Conservation (phyloP, 2,113 vertebrate species). For the Chaenocephalus aceratus region DNA sequence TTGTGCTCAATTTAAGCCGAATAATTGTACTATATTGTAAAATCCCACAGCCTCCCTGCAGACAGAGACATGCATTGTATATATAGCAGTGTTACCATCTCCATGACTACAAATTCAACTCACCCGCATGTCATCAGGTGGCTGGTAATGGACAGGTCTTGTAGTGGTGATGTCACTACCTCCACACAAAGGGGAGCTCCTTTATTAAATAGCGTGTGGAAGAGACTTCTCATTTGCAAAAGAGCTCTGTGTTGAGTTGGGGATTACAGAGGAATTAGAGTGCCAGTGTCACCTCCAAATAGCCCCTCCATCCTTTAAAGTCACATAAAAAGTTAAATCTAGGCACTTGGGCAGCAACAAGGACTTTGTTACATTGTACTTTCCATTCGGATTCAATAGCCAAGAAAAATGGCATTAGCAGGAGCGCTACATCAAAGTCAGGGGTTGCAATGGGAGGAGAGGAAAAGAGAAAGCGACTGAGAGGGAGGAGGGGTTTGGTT, state of each 20-base stretch:
- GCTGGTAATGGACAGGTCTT: slow-evolving; percentile 73
- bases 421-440: slow-evolving; percentile 87
- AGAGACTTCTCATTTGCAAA: slow-evolving; percentile 65
- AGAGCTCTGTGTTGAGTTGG: slow-evolving; percentile 75
- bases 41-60: not conserved
- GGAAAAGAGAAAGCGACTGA: slow-evolving; percentile 41
- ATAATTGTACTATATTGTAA: not conserved
- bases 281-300: slow-evolving; percentile 81
- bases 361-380: slow-evolving; percentile 86
- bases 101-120: slow-evolving; percentile 75
- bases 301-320: slow-evolving; percentile 79
- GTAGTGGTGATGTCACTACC: slow-evolving; percentile 74
- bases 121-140: slow-evolving; percentile 73
- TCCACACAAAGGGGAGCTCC: slow-evolving; percentile 59
- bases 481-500: slow-evolving; percentile 49
- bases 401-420: slow-evolving; percentile 90
- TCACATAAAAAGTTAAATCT: slow-evolving; percentile 75
- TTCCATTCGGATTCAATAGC: slow-evolving; percentile 82
- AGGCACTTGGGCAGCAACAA: slow-evolving; percentile 75
- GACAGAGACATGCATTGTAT: slow-evolving; percentile 62
- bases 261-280: slow-evolving; percentile 82
- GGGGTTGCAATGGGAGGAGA: slow-evolving; percentile 49
- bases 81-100: slow-evolving; percentile 65
- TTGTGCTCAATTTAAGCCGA: slow-evolving; percentile 10
- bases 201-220: slow-evolving; percentile 60